Evolutionary conservation across 2,888 invertebrate species (phyloP), one percentile per base, ranked within the genome.

Genomic region (Troglohyphantes excavatus): DNA sequence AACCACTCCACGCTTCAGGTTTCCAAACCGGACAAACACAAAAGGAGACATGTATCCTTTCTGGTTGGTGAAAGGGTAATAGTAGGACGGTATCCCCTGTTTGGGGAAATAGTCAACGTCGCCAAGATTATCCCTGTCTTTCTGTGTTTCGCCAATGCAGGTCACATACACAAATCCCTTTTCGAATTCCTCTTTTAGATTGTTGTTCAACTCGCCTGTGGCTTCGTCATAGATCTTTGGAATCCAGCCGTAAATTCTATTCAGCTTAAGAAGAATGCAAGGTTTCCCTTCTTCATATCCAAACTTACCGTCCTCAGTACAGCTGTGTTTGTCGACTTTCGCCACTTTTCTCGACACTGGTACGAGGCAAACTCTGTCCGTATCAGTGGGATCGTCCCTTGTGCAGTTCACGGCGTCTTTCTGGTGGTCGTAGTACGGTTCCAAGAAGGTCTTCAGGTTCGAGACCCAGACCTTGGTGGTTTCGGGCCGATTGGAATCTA

Each of bases 241-340:
- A 26, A 17, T 27, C 75, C 75, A 75, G 0, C 29, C 75, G 61
- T 61, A 75, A 94, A 98, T 98, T 96, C 97, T 98, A 94, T 99
- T 99, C 92, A 99, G 95, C 94, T 99, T 99, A 92, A 99, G 95
- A 94, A 99, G 96, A 93, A 99, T 96, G 94, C 99, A 99, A 19
- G 99, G 99, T 85, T 94, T 96, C 89, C 96, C 97, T 92, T 95
- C 95, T 92, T 96, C 96, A 94, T 96, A 99, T 93, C 98, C 98
- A 94, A 96, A 99, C 92, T 96, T 95, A 92, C 96, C 95, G 43
- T 95, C 95, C 88, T 95, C 94, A 90, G 96, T 95, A 94, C 98
- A 98, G 75, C 96, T 96, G 79, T 93, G 92, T 70, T 95, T 95
- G 94, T 97, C 97, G n/a, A n/a, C n/a, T n/a, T n/a, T n/a, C n/a